These are phyloP conservation scores for Carposina sasakii DNA, from an alignment of 1,140 invertebrate genomes.

Conservation along the genomic window DNA sequence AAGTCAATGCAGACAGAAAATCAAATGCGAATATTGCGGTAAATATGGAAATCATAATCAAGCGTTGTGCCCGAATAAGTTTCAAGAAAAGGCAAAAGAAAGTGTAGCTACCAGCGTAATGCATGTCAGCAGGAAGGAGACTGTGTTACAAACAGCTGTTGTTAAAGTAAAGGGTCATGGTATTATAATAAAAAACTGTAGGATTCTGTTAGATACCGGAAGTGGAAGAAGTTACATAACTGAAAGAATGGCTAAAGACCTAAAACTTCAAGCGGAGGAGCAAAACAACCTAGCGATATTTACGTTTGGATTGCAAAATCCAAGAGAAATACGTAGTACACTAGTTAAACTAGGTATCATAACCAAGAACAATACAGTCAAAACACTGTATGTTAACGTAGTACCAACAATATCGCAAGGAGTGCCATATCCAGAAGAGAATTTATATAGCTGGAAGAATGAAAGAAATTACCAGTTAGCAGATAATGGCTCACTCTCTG, in stretches of 20 bases:
- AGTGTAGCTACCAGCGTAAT: neutral
- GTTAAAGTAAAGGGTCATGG: neutral
- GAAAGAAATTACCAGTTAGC: neutral
- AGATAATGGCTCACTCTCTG: slow-evolving; percentile 6
- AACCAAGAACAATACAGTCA: neutral
- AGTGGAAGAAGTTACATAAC: slow-evolving; percentile 5
- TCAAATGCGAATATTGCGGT: slow-evolving; percentile 2
- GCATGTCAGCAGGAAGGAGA: neutral
- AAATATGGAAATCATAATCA: slow-evolving; percentile 1
- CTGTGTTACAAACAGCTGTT: slow-evolving; percentile 8
- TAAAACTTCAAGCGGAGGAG: neutral
- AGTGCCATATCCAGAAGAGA: neutral
- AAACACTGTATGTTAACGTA: slow-evolving; percentile 1
- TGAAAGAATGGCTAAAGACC: neutral
- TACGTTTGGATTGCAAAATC: neutral
- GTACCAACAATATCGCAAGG: slow-evolving; percentile 1
- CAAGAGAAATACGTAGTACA: slow-evolving; percentile 6
- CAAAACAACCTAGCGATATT: neutral
- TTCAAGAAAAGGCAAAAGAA: neutral
- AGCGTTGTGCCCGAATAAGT: slow-evolving; percentile 6
- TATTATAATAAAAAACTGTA: neutral
- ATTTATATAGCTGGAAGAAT: neutral
- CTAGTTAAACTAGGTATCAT: neutral
- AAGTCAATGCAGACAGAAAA: neutral
- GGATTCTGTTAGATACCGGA: slow-evolving; percentile 1